Evolutionary conservation across 2,888 invertebrate species (phyloP).

Genomic region (Uloborus plumipes): DNA sequence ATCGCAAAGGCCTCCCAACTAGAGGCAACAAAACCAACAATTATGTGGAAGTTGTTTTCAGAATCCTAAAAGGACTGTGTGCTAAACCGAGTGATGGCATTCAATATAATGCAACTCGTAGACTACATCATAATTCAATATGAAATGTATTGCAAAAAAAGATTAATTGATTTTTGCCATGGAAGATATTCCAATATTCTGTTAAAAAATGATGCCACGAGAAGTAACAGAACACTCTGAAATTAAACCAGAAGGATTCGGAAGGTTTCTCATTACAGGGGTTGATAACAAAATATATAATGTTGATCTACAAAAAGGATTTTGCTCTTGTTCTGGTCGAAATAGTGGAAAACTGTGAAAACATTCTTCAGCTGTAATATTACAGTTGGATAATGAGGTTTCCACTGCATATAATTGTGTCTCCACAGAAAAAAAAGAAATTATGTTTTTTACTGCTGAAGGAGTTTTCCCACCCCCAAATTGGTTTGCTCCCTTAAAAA

Average conservation of each 20-base stretch:
- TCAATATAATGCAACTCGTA: background rate
- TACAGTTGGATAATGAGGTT: background rate
- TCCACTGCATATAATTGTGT: background rate
- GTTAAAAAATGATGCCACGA: background rate
- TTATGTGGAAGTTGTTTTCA: background rate
- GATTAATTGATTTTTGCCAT: background rate
- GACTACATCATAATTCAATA: background rate
- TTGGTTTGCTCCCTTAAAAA: no score
- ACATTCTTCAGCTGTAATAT: background rate
- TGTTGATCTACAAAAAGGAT: background rate
- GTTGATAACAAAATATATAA: background rate
- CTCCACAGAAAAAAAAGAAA: background rate
- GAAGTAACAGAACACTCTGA: no score
- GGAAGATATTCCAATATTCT: background rate
- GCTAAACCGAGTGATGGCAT: background rate
- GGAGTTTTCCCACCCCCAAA: background rate
- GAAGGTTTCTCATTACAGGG: no score
- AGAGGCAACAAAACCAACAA: background rate
- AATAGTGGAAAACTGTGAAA: background rate
- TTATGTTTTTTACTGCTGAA: background rate
- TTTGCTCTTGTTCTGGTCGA: background rate
- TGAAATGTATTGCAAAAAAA: background rate
- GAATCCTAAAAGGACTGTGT: background rate
- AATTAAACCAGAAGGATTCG: no score
- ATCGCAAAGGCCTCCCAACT: background rate